phyloP scores from a whole-genome alignment of 2,888 invertebrate species.

The Scaptomyza cyrtandrae region DNA sequence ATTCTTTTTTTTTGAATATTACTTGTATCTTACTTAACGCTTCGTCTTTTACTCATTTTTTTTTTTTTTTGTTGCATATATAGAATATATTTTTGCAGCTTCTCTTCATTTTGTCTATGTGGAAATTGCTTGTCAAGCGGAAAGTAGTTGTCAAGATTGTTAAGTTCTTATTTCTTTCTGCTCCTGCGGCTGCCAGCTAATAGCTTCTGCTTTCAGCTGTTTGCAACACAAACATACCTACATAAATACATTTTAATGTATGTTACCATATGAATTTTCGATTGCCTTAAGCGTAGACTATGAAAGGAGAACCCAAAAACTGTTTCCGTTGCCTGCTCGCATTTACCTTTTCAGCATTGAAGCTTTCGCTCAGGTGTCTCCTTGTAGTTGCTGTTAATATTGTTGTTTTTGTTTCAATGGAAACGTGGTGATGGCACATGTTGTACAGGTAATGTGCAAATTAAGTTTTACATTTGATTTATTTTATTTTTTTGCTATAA shows the following conservation, averaged over 20 bases:
- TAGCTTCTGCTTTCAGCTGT: conserved; percentile 52
- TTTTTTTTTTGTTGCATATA: conserved; percentile 12
- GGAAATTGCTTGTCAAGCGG: conserved; percentile 84
- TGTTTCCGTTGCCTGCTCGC: conserved; percentile 44
- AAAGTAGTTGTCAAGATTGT: conserved; percentile 84
- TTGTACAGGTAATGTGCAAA: conserved; percentile 69
- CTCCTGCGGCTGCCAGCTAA: conserved; percentile 50
- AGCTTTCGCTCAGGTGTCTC: conserved; percentile 39
- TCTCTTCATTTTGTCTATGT: conserved; percentile 73
- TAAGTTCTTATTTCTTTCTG: conserved; percentile 82
- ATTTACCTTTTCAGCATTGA: conserved; percentile 46
- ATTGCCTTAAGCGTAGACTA: conserved; percentile 45
- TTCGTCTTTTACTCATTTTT: neutral
- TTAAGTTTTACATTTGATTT: conserved; percentile 78
- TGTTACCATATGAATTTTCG: conserved; percentile 12
- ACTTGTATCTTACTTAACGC: conserved; percentile 25
- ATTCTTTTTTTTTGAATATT: conserved; percentile 3
- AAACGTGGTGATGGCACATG: conserved; percentile 50
- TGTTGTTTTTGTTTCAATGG: conserved; percentile 28
- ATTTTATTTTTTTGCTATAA: conserved; percentile 62
- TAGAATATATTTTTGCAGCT: conserved; percentile 32
- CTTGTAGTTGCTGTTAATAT: conserved; percentile 20
- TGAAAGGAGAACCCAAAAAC: conserved; percentile 47
- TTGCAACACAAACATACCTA: conserved; percentile 14
- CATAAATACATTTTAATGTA: conserved; percentile 1